These are phyloP conservation scores for Pomatostomus ruficeps DNA, from an alignment of 2,113 vertebrate species.

Conservation along the genomic window DNA sequence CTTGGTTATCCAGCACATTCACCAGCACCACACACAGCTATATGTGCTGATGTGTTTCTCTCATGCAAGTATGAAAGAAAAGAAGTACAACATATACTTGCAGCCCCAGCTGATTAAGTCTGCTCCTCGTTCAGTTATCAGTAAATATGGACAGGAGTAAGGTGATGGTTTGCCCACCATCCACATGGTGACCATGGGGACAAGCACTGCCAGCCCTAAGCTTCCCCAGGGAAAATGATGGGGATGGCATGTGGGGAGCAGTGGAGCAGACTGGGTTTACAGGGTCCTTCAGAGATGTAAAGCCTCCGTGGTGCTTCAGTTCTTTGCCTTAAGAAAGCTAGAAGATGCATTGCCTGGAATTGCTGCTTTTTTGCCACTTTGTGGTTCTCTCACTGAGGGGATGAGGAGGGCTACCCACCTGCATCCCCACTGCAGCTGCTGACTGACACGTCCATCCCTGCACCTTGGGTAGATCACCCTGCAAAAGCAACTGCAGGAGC, in stretches of 20 bases:
- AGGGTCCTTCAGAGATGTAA: not conserved
- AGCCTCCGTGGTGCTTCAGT: not conserved
- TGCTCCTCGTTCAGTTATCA: not conserved
- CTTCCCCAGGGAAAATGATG: accelerated
- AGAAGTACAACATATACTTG: not conserved
- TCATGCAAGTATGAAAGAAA: not conserved
- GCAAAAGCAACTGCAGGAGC: not conserved
- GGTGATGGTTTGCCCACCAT: not conserved
- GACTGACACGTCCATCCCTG: accelerated
- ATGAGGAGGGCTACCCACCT: not conserved
- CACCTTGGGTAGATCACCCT: not conserved
- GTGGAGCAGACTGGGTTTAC: not conserved
- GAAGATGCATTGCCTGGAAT: not conserved
- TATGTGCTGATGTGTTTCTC: not conserved
- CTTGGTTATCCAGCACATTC: not conserved
- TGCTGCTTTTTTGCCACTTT: not conserved
- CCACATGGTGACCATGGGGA: accelerated
- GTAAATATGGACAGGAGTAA: not conserved
- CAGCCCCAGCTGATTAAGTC: not conserved
- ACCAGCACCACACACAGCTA: not conserved
- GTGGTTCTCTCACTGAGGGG: not conserved
- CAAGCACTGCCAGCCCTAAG: not conserved
- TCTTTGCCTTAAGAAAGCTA: not conserved
- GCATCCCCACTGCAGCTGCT: not conserved
- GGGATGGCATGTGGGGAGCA: not conserved